A percentile compares a stretch with the other conserved stretches of the same genome.
Conservation (phyloP, 2,113 vertebrate genomes). For the Chelonoidis abingdonii region DNA sequence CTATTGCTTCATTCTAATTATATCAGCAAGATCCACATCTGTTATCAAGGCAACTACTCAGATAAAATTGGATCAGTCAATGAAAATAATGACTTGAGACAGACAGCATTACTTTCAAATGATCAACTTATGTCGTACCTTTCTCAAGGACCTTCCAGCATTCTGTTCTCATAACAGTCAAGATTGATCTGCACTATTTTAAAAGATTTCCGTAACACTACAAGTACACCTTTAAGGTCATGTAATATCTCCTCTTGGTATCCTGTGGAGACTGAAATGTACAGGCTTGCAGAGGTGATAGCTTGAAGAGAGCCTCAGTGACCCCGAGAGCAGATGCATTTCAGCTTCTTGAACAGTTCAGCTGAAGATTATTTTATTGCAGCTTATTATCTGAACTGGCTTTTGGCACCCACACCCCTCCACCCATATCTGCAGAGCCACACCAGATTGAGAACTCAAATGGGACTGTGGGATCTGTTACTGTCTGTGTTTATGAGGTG, state of each 20-base stretch:
- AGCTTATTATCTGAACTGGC: background rate
- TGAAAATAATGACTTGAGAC: background rate
- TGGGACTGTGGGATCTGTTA: background rate
- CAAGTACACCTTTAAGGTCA: conserved; percentile 4
- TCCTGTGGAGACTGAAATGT: background rate
- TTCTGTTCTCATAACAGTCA: background rate
- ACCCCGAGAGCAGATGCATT: background rate
- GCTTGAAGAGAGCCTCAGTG: background rate
- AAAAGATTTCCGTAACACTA: background rate
- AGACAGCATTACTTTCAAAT: background rate
- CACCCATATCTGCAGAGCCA: background rate
- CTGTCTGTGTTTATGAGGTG: background rate
- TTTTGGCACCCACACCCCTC: background rate
- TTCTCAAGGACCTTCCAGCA: background rate
- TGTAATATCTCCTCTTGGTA: background rate
- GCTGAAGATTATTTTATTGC: background rate
- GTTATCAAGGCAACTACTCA: background rate
- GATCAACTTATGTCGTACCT: background rate
- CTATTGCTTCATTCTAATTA: conserved; percentile 23
- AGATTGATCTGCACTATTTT: background rate
- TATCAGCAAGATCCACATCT: background rate
- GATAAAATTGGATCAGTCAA: background rate
- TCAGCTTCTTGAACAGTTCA: background rate
- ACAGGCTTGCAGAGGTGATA: background rate
- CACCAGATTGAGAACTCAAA: background rate